phyloP scores from a whole-genome alignment of 2,797 vertebrate species.

The Microctenopoma stevenorrisi region DNA sequence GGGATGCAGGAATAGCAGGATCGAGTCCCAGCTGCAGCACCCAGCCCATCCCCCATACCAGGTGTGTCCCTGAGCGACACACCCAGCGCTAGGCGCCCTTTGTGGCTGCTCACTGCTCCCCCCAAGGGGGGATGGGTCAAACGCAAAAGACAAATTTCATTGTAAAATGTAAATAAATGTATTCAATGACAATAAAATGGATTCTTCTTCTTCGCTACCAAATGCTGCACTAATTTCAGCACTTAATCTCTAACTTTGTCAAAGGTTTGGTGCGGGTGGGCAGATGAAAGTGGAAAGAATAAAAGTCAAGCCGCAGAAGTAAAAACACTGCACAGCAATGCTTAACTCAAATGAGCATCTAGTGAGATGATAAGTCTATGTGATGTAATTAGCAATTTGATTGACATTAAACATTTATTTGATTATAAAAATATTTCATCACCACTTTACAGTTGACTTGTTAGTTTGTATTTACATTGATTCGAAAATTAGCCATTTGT shows the following conservation, averaged over 20 bases:
- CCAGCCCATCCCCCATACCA: too few relatives aligned
- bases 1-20: too few relatives aligned
- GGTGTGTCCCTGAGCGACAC: too few relatives aligned
- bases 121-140: too few relatives aligned
- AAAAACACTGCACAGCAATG: background rate
- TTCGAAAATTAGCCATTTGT: background rate
- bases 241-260: background rate
- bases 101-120: too few relatives aligned
- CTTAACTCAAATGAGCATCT: background rate
- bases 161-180: too few relatives aligned
- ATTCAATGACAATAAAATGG: too few relatives aligned
- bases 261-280: background rate
- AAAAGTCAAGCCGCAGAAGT: background rate
- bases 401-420: background rate
- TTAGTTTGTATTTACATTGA: constrained; percentile 21
- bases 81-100: too few relatives aligned
- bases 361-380: background rate
- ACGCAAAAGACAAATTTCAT: too few relatives aligned
- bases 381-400: background rate
- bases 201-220: background rate
- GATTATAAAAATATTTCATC: background rate
- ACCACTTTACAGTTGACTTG: background rate
- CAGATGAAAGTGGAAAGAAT: background rate
- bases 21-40: too few relatives aligned
- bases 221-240: background rate